phyloP scores from a whole-genome alignment of 2,888 invertebrate species.

The Danaus chrysippus region DNA sequence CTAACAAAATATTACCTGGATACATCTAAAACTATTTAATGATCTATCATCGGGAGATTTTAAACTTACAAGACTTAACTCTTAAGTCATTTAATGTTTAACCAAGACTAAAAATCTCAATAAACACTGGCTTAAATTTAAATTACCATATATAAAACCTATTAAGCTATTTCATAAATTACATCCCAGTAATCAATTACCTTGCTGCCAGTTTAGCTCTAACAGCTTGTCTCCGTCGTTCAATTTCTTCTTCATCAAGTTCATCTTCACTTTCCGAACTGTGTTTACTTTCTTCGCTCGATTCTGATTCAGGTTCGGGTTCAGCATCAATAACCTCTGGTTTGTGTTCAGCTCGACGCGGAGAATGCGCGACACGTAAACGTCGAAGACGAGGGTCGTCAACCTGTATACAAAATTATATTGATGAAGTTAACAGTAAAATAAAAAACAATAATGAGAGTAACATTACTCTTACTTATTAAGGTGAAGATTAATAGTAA shows the following conservation, averaged over 20 bases:
- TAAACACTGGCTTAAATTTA: no score
- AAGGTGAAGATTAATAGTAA: no score
- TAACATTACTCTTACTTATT: no score
- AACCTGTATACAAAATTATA: slow-evolving; percentile 52
- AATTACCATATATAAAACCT: no score
- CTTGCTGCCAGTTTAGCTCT: slow-evolving; percentile 70
- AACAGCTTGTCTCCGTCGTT: slow-evolving; percentile 83
- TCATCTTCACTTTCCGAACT: slow-evolving; percentile 89
- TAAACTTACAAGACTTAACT: no score
- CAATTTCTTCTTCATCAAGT: slow-evolving; percentile 91
- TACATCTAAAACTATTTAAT: no score
- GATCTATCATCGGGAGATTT: no score
- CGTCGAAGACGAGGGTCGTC: slow-evolving; percentile 91
- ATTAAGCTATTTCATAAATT: no score
- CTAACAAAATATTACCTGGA: no score
- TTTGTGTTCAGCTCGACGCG: slow-evolving; percentile 78
- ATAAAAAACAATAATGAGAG: no score
- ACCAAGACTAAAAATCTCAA: no score
- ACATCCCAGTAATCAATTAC: slow-evolving; percentile 35
- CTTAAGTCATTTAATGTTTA: no score
- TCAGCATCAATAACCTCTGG: slow-evolving; percentile 72
- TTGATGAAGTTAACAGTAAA: background rate
- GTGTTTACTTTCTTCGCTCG: slow-evolving; percentile 63
- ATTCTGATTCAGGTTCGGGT: slow-evolving; percentile 63
- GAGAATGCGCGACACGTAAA: slow-evolving; percentile 74